Conservation (phyloP, 2,113 vertebrate genomes). For the Platysternon megacephalum region DNA sequence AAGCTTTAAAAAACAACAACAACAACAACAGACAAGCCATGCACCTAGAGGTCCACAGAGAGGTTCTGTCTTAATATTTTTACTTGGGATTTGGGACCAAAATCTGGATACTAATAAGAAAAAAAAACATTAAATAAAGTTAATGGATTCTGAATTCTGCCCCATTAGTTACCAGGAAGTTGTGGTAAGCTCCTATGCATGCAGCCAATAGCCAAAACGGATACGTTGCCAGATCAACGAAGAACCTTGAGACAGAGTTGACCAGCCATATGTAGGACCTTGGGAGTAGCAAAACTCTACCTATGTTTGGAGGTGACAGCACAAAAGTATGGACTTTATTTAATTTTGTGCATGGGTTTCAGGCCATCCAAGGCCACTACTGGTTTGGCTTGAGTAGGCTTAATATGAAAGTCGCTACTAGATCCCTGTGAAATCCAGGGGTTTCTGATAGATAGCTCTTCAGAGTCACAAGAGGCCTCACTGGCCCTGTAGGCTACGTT, state of each 20-base stretch:
- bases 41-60: background rate
- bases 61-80: background rate
- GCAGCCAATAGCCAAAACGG: background rate
- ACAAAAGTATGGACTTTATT: background rate
- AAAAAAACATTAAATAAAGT: background rate
- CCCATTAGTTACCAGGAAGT: background rate
- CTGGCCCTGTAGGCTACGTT: background rate
- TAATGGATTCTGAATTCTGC: background rate
- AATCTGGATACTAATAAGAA: background rate
- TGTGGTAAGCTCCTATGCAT: background rate
- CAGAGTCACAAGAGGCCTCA: background rate
- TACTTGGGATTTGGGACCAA: background rate
- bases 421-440: background rate
- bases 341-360: background rate
- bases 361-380: background rate
- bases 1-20: background rate
- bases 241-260: background rate
- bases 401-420: background rate
- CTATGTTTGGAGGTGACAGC: background rate
- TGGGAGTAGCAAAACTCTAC: background rate
- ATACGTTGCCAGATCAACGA: fast-evolving
- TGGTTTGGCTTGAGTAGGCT: background rate
- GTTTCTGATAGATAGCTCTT: background rate
- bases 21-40: background rate
- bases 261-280: background rate